A percentile compares a stretch with the other conserved stretches of the same genome.
Conservation (phyloP, 2,113 vertebrate genomes). For the Cynopterus brachyotis region DNA sequence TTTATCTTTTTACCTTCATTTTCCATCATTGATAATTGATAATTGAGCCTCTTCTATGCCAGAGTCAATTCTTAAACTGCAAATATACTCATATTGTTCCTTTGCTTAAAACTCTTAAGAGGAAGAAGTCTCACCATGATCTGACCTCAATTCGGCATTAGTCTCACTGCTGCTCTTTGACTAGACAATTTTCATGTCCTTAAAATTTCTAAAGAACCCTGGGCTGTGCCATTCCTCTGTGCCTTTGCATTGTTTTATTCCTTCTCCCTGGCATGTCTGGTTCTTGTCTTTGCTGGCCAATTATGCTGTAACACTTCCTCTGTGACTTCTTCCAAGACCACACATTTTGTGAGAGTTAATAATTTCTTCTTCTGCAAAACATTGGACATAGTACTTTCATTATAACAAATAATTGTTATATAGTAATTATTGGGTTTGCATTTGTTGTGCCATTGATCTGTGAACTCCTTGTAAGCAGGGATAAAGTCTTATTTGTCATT, state of each 20-base stretch:
- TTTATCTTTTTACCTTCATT: not conserved
- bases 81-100: not conserved
- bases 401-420: not conserved
- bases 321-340: not conserved
- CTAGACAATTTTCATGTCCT: not conserved
- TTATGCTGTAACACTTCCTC: not conserved
- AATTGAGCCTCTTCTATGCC: not conserved
- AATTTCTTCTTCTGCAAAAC: not conserved
- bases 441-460: conserved; percentile 3
- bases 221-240: not conserved
- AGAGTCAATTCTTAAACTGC: not conserved
- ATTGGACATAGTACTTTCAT: not conserved
- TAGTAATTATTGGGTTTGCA: not conserved
- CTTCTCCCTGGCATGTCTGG: not conserved
- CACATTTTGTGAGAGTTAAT: not conserved
- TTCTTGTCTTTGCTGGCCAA: not conserved
- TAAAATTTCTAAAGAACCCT: not conserved
- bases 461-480: not conserved
- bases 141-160: not conserved
- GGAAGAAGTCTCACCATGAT: not conserved
- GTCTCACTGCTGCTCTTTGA: not conserved
- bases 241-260: not conserved
- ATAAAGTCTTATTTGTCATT: not conserved
- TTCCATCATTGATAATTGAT: not conserved
- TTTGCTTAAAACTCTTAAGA: not conserved